Evolutionary conservation across 2,888 invertebrate genomes (phyloP).

Genomic region (Chymomyza fuscimana): DNA sequence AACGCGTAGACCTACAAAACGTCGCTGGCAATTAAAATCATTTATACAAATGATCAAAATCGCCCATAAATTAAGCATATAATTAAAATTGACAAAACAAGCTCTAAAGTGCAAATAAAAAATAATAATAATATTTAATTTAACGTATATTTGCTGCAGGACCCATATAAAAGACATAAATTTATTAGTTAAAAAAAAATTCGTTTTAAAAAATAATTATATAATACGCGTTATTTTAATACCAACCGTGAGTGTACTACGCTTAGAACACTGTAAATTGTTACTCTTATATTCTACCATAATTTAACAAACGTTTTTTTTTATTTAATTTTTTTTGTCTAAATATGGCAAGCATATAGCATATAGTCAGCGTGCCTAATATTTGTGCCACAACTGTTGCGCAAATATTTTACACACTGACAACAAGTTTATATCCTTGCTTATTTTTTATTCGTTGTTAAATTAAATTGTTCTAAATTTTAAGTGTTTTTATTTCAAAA

Average conservation of each 20-base stretch:
- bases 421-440: constrained; percentile 55
- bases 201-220: constrained; percentile 20
- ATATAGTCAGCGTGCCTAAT: neutral
- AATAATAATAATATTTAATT: neutral
- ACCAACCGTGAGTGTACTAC: constrained; percentile 53
- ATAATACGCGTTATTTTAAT: constrained; percentile 26
- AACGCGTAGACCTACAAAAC: constrained; percentile 77
- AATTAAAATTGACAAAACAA: constrained; percentile 34
- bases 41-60: constrained; percentile 45
- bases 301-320: neutral
- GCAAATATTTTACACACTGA: neutral
- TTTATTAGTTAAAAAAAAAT: neutral
- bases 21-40: constrained; percentile 64
- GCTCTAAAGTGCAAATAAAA: constrained; percentile 8
- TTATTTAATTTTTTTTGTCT: neutral
- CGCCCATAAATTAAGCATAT: constrained; percentile 30
- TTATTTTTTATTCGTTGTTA: constrained; percentile 47
- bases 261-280: neutral
- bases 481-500: constrained; percentile 79
- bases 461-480: constrained; percentile 74
- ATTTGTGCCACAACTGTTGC: constrained; percentile 3
- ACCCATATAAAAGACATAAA: neutral
- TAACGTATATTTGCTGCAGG: constrained; percentile 4
- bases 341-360: constrained; percentile 54
- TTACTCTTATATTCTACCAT: neutral